Evolutionary conservation across 2,888 invertebrate genomes (phyloP), one percentile per base, ranked within the genome.

Genomic region (Andricus curvator): DNA sequence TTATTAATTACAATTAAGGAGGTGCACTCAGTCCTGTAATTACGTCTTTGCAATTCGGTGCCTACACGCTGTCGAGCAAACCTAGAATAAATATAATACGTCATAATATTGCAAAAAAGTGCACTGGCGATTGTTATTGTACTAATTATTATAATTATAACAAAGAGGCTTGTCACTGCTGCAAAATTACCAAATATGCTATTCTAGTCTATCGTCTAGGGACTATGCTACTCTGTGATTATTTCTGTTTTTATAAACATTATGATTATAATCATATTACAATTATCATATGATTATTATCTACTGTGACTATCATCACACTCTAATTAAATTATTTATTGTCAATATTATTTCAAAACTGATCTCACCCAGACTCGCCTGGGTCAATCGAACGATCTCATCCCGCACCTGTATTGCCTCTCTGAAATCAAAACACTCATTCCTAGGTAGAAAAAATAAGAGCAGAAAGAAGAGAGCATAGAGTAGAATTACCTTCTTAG

Each of bases 31-130:
- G 48, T 70, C 51, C 70, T 51, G 48, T 51, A 70, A 70, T 48
- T 80, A 84, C 84, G 86, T 87, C 86, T 88, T 87, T 86, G 85
- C 86, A 89, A 88, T 88, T 88, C 87, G 86, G 90, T 90, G 89
- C 90, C 90, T 87, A 85, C 89, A 87, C 84, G 74, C 48, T 74
- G 83, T 85, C 84, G 80, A 74, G 44, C 22, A 68, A 22, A 68
- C 22, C 13, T 44, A 68, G 44, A 37, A 68, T 44, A 68, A 68
- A 44, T 44, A 48, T 44, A 48, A 68, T 6, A 41, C 11, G 37
- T n/a, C n/a, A 48, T 22, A 44, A 68, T 41, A 67, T 68, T 68
- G 9, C 44, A 68, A 6, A 62, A 66, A 44, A 22, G 37, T 66
- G 15, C 22, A 44, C 37, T 68, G 67, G n/a, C 22, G 11, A 41